These are phyloP conservation scores for Halichondria panicea DNA, from an alignment of 37 sponge, comb jelly and placozoan genomes.

Conservation along the genomic window DNA sequence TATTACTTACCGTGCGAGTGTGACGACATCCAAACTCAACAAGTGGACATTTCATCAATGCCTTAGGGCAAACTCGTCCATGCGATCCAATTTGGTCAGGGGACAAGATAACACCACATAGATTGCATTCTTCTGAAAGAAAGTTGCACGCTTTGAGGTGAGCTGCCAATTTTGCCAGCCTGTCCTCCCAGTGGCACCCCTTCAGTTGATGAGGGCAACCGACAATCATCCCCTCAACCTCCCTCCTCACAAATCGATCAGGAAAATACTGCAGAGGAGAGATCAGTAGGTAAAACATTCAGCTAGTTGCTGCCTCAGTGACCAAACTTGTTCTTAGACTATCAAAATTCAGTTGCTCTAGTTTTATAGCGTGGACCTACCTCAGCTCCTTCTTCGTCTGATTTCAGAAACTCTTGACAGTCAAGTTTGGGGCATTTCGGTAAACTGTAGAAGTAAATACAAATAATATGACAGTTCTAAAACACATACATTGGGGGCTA, in stretches of 20 bases:
- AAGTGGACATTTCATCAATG: no score
- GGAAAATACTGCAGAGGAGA: constrained; percentile 51
- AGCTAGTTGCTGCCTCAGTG: no score
- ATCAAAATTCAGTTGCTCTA: no score
- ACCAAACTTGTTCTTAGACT: no score
- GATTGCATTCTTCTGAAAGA: neutral
- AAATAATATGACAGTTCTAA: no score
- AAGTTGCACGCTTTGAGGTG: constrained; percentile 2
- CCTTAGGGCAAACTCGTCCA: no score
- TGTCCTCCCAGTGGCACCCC: constrained; percentile 40
- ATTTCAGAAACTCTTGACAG: constrained; percentile 27
- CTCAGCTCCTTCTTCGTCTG: constrained; percentile 43
- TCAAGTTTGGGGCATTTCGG: constrained; percentile 16
- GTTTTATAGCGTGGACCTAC: no score
- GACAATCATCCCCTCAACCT: constrained; percentile 6
- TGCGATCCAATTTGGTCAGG: no score
- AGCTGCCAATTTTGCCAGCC: neutral
- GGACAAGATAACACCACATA: neutral
- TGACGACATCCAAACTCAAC: no score
- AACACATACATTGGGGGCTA: neutral
- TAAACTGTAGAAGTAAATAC: neutral
- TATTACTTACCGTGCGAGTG: no score
- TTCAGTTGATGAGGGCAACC: constrained; percentile 4
- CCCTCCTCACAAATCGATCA: constrained; percentile 52
- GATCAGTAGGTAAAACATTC: neutral